Base-by-base conservation (phyloP, 2,888 invertebrate species). In the Dysmachus trigonus region DNA sequence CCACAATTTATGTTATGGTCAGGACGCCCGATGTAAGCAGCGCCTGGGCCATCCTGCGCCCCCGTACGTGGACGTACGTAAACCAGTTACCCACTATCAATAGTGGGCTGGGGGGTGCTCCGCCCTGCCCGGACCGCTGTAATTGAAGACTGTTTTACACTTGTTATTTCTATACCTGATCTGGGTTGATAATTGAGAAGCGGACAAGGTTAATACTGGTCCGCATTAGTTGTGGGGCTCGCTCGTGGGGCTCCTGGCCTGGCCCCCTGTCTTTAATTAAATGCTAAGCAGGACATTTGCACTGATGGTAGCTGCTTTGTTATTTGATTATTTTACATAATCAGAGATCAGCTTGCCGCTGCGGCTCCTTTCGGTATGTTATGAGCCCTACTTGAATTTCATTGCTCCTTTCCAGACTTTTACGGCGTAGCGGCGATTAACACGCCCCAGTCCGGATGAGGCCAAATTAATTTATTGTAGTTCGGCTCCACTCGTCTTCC, bases 271-370 rank as follows among this genome's bases (percentile, higher is more conserved):
- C 84, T 87, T 87, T 87, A 87, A 87, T 87, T 87, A 87, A 87
- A 87, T 86, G 81, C 85, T 87, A 86, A 86, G 86, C 86, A 86
- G 35, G 83, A 33, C 74, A 72, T 85, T 85, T 85, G 51, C 35
- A 18, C 38, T 83, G 71, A 62, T 51, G 71, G 85, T 51, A 38
- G 71, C 72, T 87, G 77, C 72, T 87, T 85, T 86, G 86, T 86
- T 87, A 86, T 87, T 86, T 86, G 87, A 87, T 86, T 87, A 87
- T 87, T 87, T 87, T 87, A 87, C 87, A 87, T 87, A 87, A 87
- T 87, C 87, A 87, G 85, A 87, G 85, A 82, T 82, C 81, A 82
- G 81, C 35, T 82, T 82, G 81, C 53, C 51, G 81, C 81, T 62
- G 53, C 33, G 53, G 62, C 53, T 82, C 81, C 81, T 35, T 10